Evolutionary conservation across 2,797 vertebrate species (phyloP).

Genomic region (Hylomyscus alleni): DNA sequence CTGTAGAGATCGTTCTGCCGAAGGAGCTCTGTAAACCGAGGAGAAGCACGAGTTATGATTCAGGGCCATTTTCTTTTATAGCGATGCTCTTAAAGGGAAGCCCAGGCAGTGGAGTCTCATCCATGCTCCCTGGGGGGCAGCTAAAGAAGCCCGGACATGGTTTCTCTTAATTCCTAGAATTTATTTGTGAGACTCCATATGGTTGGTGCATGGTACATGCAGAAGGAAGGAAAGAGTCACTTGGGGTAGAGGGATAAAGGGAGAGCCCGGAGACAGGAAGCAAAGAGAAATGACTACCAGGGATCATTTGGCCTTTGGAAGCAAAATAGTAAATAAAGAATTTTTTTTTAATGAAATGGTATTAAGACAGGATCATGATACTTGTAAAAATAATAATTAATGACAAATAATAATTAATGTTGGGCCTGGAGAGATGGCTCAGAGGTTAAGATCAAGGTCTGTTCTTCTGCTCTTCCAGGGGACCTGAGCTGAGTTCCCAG

Average conservation of each 20-base stretch:
- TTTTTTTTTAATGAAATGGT: constrained; percentile 20
- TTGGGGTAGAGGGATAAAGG: neutral
- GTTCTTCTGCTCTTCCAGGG: neutral
- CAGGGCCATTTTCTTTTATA: constrained; percentile 65
- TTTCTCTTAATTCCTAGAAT: constrained; percentile 44
- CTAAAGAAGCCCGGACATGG: neutral
- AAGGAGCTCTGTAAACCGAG: constrained; percentile 74
- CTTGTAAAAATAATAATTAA: neutral
- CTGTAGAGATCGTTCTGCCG: constrained; percentile 53
- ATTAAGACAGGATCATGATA: constrained; percentile 4
- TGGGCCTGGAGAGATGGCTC: neutral
- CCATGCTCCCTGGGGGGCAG: constrained; percentile 46
- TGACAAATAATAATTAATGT: neutral
- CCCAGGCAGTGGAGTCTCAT: constrained; percentile 39
- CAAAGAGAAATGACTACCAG: neutral
- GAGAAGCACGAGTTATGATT: constrained; percentile 71
- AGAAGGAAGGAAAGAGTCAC: neutral
- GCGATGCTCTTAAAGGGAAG: constrained; percentile 73
- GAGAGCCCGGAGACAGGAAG: neutral
- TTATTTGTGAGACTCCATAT: constrained; percentile 47
- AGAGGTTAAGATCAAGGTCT: neutral
- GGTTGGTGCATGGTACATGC: neutral
- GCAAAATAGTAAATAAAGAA: constrained; percentile 39
- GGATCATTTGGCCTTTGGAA: neutral
- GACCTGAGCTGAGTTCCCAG: neutral